phyloP scores from a whole-genome alignment of 1,140 invertebrate genomes.

The Lepidurus apus region DNA sequence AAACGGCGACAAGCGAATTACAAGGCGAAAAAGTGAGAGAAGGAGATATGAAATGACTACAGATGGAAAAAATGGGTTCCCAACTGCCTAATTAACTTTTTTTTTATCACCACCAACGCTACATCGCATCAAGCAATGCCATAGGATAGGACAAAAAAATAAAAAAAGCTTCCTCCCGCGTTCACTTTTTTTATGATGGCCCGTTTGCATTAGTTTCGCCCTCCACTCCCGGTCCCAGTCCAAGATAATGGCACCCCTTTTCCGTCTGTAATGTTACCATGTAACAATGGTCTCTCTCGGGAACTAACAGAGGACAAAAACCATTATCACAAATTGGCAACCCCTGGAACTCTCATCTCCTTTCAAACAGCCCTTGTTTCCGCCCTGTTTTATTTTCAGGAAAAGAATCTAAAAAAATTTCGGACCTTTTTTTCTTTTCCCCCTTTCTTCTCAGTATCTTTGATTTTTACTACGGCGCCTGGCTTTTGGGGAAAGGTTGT shows the following conservation, averaged over 20 bases:
- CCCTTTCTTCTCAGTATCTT: neutral
- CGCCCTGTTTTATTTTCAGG: neutral
- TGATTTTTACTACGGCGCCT: neutral
- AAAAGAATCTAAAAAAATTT: neutral
- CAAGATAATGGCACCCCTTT: slow-evolving; percentile 1
- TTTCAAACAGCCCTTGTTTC: slow-evolving; percentile 15
- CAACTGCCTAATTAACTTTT: slow-evolving; percentile 17
- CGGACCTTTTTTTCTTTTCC: neutral
- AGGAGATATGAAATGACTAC: neutral
- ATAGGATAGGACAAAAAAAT: neutral
- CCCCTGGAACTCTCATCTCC: slow-evolving; percentile 16
- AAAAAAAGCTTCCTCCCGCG: slow-evolving; percentile 3
- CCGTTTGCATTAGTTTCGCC: neutral
- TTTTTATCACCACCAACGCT: neutral
- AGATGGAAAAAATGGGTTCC: neutral
- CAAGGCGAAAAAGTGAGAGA: neutral
- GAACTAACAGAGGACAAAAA: slow-evolving; percentile 19
- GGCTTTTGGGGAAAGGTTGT: neutral
- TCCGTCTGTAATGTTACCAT: slow-evolving; percentile 7
- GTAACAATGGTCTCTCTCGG: neutral
- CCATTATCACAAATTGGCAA: slow-evolving; percentile 17
- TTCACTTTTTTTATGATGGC: slow-evolving; percentile 1
- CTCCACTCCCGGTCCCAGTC: neutral
- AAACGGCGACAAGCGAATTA: neutral
- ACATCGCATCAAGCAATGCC: neutral